Conservation (phyloP, 2,888 invertebrate species). For the Molanna angustata region DNA sequence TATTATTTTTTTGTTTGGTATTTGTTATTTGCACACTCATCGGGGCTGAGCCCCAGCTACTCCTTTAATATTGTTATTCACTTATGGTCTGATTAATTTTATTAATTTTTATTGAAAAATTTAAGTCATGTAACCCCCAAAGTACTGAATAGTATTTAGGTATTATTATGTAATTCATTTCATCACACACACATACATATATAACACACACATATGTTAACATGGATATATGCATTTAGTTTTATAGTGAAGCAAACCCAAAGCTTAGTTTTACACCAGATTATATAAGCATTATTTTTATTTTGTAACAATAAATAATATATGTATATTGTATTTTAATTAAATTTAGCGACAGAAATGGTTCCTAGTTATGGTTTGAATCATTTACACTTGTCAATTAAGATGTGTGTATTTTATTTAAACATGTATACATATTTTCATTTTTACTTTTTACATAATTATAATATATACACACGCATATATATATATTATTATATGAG, state of each 20-base stretch:
- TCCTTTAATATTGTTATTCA: slow-evolving; percentile 30
- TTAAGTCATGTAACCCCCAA: slow-evolving; percentile 53
- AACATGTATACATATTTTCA: slow-evolving; percentile 7
- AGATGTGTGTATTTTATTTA: slow-evolving; percentile 47
- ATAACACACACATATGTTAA: slow-evolving; percentile 21
- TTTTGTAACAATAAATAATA: slow-evolving; percentile 33
- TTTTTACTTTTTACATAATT: slow-evolving; percentile 8
- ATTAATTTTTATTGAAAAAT: slow-evolving; percentile 37
- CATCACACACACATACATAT: too few species aligned
- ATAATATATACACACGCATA: too few species aligned
- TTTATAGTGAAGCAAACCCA: slow-evolving; percentile 54
- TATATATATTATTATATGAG: too few species aligned
- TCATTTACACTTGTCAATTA: slow-evolving; percentile 55
- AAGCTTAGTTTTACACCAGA: slow-evolving; percentile 48
- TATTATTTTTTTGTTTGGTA: slow-evolving; percentile 30
- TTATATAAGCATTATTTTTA: slow-evolving; percentile 32
- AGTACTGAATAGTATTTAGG: slow-evolving; percentile 51
- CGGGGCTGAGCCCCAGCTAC: slow-evolving; percentile 25
- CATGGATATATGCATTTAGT: slow-evolving; percentile 52
- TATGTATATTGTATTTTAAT: slow-evolving; percentile 41
- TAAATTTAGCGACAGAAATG: slow-evolving; percentile 58
- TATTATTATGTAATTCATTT: slow-evolving; percentile 36
- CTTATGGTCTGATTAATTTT: slow-evolving; percentile 44
- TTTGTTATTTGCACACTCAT: slow-evolving; percentile 31
- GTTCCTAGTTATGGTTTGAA: slow-evolving; percentile 59